Evolutionary conservation across 2,113 vertebrate species (phyloP).

Genomic region (Oreocharis arfaki): DNA sequence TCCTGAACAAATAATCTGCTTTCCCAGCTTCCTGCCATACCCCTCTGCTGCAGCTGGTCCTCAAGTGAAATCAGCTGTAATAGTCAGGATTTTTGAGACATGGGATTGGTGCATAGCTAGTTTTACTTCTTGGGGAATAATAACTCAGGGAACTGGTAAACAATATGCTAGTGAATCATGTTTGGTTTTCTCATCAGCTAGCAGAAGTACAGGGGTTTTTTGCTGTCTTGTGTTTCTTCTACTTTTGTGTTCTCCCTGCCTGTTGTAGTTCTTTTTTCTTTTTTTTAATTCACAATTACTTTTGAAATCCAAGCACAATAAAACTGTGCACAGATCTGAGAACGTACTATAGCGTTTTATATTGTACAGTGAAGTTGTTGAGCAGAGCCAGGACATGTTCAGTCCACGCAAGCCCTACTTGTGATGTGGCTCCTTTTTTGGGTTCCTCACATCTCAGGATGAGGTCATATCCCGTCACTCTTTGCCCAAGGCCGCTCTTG

Average conservation of each 20-base stretch:
- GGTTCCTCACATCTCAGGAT: not conserved
- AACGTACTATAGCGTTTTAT: rapidly evolving
- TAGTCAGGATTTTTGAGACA: not conserved
- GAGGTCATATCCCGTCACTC: not conserved
- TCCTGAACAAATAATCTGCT: not conserved
- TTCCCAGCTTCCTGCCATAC: not conserved
- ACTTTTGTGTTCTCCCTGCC: not conserved
- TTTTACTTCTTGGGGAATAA: not conserved
- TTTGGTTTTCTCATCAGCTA: not conserved
- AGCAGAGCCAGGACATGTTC: not conserved
- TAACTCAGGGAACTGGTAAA: not conserved
- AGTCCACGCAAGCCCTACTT: rapidly evolving
- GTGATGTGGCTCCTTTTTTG: not conserved
- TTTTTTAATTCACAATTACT: not conserved
- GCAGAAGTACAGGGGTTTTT: not conserved
- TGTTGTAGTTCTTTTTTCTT: not conserved
- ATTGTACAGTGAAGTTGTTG: not conserved
- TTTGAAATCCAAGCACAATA: not conserved
- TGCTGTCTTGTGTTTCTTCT: not conserved
- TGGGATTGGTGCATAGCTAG: not conserved
- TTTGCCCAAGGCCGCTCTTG: not conserved
- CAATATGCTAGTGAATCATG: not conserved
- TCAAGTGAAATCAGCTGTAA: not conserved
- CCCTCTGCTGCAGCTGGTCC: not conserved
- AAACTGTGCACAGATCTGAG: not conserved